Evolutionary conservation across 2,797 vertebrate species (phyloP).

Genomic region (Melanotaenia pygmaea): DNA sequence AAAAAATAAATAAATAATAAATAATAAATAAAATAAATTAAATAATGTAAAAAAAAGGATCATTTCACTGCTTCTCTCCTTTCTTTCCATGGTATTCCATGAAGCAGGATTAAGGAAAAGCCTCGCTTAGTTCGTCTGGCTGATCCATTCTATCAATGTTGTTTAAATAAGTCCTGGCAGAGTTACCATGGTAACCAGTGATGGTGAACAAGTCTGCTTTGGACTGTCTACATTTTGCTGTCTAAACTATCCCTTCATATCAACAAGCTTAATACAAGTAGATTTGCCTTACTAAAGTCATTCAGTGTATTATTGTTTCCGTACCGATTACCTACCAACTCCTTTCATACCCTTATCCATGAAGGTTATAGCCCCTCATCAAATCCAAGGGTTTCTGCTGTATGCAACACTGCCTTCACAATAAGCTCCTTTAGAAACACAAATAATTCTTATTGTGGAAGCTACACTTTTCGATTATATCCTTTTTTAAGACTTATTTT

Average conservation of each 20-base stretch:
- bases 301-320: constrained; percentile 25
- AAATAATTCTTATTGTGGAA: background rate
- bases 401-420: constrained; percentile 5
- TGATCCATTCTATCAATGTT: no score
- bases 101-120: no score
- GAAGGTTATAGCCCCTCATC: constrained; percentile 25
- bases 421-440: background rate
- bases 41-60: no score
- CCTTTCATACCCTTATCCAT: background rate
- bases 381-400: constrained; percentile 23
- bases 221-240: background rate
- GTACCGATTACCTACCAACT: constrained; percentile 30
- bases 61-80: no score
- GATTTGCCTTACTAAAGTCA: constrained; percentile 1
- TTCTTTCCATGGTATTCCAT: no score
- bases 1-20: no score
- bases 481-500: background rate
- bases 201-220: background rate
- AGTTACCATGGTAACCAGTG: no score
- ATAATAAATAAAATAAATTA: no score
- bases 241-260: constrained; percentile 2
- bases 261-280: constrained; percentile 14
- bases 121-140: no score
- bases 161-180: no score
- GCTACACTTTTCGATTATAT: background rate